Evolutionary conservation across 2,888 invertebrate genomes (phyloP).

Genomic region (Drosophila pseudotalamancana): DNA sequence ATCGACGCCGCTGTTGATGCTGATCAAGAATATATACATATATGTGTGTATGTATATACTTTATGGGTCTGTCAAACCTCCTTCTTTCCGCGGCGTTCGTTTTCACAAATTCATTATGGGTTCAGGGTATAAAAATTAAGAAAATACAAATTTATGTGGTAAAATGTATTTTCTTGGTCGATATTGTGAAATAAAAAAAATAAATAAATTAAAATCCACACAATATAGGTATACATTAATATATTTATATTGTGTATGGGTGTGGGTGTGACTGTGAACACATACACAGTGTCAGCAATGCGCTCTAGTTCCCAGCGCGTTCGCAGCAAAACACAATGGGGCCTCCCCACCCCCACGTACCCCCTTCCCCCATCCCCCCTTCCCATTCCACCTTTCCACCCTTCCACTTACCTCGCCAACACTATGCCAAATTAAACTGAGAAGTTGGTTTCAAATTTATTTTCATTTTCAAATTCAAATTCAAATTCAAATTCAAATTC

Average conservation of each 20-base stretch:
- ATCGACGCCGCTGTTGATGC: too few species aligned
- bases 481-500: conserved; percentile 47
- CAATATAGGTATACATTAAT: conserved; percentile 51
- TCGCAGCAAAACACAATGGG: conserved; percentile 50
- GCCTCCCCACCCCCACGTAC: background rate
- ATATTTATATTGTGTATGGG: conserved; percentile 29
- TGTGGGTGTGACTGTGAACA: conserved; percentile 26
- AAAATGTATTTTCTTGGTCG: conserved; percentile 72
- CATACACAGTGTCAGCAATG: conserved; percentile 55
- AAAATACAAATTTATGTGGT: conserved; percentile 65
- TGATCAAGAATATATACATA: conserved; percentile 1
- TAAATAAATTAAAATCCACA: conserved; percentile 74
- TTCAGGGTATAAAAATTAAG: too few species aligned
- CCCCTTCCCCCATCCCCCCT: background rate
- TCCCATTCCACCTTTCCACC: background rate
- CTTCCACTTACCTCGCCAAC: conserved; percentile 25
- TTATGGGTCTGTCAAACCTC: too few species aligned
- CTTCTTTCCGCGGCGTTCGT: too few species aligned
- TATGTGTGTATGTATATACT: background rate
- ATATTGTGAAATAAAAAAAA: conserved; percentile 80
- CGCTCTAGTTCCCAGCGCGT: conserved; percentile 76
- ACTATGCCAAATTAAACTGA: conserved; percentile 71
- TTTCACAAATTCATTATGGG: too few species aligned
- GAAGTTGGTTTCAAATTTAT: conserved; percentile 57
- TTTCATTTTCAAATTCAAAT: conserved; percentile 39